Conservation (phyloP, 2,797 vertebrate genomes). For the Poeciliopsis presidionis region DNA sequence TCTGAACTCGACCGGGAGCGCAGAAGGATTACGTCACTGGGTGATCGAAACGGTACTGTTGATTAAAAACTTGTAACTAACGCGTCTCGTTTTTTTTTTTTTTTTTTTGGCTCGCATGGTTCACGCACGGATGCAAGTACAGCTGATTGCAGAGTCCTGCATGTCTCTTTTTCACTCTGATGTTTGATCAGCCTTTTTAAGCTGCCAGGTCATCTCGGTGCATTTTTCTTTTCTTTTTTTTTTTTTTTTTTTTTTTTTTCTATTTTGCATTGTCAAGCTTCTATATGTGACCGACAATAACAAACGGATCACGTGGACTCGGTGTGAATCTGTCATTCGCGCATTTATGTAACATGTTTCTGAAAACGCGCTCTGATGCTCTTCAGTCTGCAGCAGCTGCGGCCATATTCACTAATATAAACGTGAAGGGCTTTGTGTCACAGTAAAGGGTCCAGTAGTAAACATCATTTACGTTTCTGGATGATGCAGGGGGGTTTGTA, state of each 20-base stretch:
- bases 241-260: not conserved
- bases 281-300: constrained; percentile 67
- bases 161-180: not conserved
- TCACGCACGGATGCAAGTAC: not conserved
- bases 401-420: constrained; percentile 43
- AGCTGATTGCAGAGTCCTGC: constrained; percentile 15
- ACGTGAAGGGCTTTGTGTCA: constrained; percentile 23
- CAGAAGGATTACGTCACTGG: constrained; percentile 55
- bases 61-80: not conserved
- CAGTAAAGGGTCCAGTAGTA: constrained; percentile 7
- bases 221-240: not conserved
- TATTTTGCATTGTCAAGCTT: constrained; percentile 18
- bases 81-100: not conserved
- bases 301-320: constrained; percentile 76
- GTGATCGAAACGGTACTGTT: constrained; percentile 40
- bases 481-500: constrained; percentile 18
- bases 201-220: not conserved
- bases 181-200: not conserved
- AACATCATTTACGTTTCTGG: constrained; percentile 25
- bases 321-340: constrained; percentile 56
- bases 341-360: constrained; percentile 78
- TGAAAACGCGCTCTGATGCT: constrained; percentile 32
- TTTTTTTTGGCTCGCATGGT: not conserved
- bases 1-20: constrained; percentile 41
- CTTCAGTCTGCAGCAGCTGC: constrained; percentile 32